Percentiles rank a stretch among this genome's conserved stretches.
These are phyloP conservation scores for Steinernema khuongi DNA, from an alignment of 1,140 invertebrate species.

Conservation along the genomic window DNA sequence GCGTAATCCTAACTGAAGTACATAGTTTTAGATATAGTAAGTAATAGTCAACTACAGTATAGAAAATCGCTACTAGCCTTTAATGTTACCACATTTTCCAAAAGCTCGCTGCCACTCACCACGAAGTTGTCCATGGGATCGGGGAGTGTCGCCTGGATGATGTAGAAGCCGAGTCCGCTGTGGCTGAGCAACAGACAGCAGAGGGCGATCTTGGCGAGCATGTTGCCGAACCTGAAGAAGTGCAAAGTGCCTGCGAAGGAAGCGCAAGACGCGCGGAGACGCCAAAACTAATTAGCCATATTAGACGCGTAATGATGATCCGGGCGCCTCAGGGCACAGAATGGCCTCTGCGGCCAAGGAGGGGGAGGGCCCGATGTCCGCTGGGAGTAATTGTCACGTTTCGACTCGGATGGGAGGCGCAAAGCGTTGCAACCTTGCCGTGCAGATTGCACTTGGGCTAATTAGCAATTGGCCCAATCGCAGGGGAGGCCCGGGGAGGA, in stretches of 20 bases:
- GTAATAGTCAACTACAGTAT: too few species aligned
- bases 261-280: not conserved
- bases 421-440: too few species aligned
- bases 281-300: constrained; percentile 10
- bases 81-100: not conserved
- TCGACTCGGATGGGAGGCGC: too few species aligned
- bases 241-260: not conserved
- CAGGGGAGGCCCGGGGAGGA: too few species aligned
- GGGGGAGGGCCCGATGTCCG: too few species aligned
- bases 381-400: too few species aligned
- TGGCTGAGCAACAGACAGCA: not conserved
- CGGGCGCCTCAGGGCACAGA: constrained; percentile 3
- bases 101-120: not conserved
- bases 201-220: not conserved
- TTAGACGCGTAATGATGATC: constrained; percentile 5
- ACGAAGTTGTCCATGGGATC: constrained; percentile 3
- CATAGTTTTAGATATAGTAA: too few species aligned
- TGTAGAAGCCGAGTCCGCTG: not conserved
- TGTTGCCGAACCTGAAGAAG: not conserved
- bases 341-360: not conserved
- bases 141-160: not conserved
- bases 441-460: too few species aligned
- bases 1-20: not conserved
- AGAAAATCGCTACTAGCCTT: not conserved
- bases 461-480: too few species aligned